These are phyloP conservation scores for Euproctis similis DNA, from an alignment of 2,888 invertebrate species.

Conservation along the genomic window DNA sequence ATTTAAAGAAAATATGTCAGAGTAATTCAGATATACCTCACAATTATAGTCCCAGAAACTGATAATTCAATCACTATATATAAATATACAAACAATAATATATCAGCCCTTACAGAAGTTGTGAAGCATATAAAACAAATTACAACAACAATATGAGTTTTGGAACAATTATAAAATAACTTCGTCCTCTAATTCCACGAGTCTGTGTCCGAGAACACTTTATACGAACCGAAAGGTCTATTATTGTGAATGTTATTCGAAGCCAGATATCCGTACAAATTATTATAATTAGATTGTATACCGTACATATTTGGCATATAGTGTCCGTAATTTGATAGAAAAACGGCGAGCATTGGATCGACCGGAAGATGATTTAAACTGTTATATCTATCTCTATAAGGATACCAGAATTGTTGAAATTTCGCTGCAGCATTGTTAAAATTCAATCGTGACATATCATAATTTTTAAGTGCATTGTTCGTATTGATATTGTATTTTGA, in stretches of 20 bases:
- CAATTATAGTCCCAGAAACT: no score
- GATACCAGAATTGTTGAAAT: no score
- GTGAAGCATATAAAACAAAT: slow-evolving; percentile 3
- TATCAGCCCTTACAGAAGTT: slow-evolving; percentile 1
- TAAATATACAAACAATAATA: slow-evolving; percentile 4
- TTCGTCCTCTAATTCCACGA: slow-evolving; percentile 28
- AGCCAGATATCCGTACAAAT: slow-evolving; percentile 78
- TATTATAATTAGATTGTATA: slow-evolving; percentile 49
- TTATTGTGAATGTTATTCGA: slow-evolving; percentile 81
- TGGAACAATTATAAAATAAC: slow-evolving; percentile 6
- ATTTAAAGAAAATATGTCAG: no score
- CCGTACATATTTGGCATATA: slow-evolving; percentile 66
- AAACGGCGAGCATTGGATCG: slow-evolving; percentile 76
- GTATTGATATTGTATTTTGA: slow-evolving; percentile 48
- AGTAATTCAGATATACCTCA: no score
- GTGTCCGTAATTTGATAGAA: slow-evolving; percentile 79
- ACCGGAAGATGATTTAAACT: slow-evolving; percentile 73
- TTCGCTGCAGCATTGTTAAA: no score
- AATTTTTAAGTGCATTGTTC: slow-evolving; percentile 45
- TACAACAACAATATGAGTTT: slow-evolving; percentile 6
- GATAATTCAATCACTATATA: no score
- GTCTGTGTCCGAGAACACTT: slow-evolving; percentile 64
- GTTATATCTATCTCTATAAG: slow-evolving; percentile 63
- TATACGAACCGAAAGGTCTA: slow-evolving; percentile 79
- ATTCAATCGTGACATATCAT: slow-evolving; percentile 45